phyloP scores from a whole-genome alignment of 2,888 invertebrate species.

The Mechanitis mazaeus region DNA sequence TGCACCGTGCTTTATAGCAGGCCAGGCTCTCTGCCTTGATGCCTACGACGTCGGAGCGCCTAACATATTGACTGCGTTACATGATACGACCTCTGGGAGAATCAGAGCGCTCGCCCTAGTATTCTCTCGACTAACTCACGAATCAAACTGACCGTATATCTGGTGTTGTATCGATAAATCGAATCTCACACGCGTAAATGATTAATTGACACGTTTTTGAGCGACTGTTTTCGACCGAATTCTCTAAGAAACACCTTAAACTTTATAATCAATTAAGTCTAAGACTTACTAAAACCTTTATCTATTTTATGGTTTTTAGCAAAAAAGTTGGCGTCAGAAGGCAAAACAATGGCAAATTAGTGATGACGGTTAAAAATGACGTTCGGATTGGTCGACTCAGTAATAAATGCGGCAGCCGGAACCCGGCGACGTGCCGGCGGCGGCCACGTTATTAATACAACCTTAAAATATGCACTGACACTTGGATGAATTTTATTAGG shows the following conservation, averaged over 20 bases:
- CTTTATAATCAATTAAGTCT: slow-evolving; percentile 66
- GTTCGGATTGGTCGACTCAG: slow-evolving; percentile 45
- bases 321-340: slow-evolving; percentile 69
- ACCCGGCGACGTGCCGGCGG: slow-evolving; percentile 43
- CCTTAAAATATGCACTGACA: slow-evolving; percentile 31
- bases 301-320: slow-evolving; percentile 72
- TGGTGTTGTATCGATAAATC: slow-evolving; percentile 27
- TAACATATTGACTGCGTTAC: slow-evolving; percentile 60
- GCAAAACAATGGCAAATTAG: slow-evolving; percentile 75
- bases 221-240: slow-evolving; percentile 20
- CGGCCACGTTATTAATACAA: slow-evolving; percentile 48
- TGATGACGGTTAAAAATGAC: slow-evolving; percentile 74
- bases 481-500: slow-evolving; percentile 28
- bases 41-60: slow-evolving; percentile 57
- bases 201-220: slow-evolving; percentile 24
- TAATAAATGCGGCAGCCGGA: slow-evolving; percentile 39
- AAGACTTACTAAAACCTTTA: slow-evolving; percentile 58
- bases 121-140: slow-evolving; percentile 22
- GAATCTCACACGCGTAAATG: slow-evolving; percentile 26
- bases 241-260: slow-evolving; percentile 38
- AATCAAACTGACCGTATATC: slow-evolving; percentile 23
- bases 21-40: slow-evolving; percentile 62
- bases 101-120: slow-evolving; percentile 23
- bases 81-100: slow-evolving; percentile 35
- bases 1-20: slow-evolving; percentile 74